Base-by-base conservation (phyloP, 2,113 vertebrate genomes). In the Hipposideros armiger region DNA sequence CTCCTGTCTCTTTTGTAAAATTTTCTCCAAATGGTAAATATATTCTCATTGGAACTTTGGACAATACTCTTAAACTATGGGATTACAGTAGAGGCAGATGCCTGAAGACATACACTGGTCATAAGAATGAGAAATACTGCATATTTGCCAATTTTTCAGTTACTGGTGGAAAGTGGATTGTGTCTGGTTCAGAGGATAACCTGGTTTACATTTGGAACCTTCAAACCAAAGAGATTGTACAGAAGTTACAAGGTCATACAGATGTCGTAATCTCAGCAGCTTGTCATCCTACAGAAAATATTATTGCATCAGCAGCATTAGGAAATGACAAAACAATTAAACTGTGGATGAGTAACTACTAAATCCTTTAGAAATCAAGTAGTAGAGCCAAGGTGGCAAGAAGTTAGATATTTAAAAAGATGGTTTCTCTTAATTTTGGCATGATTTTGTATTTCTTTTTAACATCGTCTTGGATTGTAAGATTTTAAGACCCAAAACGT, bases 281-380 rank as follows among this genome's bases (percentile, higher is more conserved):
- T 97, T 99, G 99, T 98, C 99, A 99, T 98, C 99, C 99, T 9
- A 99, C 99, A 99, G 99, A 99, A 98, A 99, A 99, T 98, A 99
- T 99, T 98, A 99, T 99, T 14, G 99, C 99, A 0, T 99, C 99
- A 1, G 99, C 99, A 0, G 99, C 99, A 66, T 98, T 99, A 99
- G 99, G 99, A 99, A 99, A 99, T 10, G 99, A 99, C 99, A 99
- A 99, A 99, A 99, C 99, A 98, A 99, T 99, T 99, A 99, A 99
- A 98, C 98, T 99, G 98, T 99, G 99, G 99, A 99, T 98, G 98
- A 99, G 99, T 98, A 99, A 99, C 98, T 99, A 98, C 98, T 99
- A 99, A 99, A 97, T 67, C 16, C 56, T 98, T 95, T 96, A 93
- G 95, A 94, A 90, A 97, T 95, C 94, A 83, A 92, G 77, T 80